A percentile compares a stretch with the other conserved stretches of the same genome.
Conservation (phyloP, 2,888 invertebrate genomes). For the Lepidocyrtoides sp. region DNA sequence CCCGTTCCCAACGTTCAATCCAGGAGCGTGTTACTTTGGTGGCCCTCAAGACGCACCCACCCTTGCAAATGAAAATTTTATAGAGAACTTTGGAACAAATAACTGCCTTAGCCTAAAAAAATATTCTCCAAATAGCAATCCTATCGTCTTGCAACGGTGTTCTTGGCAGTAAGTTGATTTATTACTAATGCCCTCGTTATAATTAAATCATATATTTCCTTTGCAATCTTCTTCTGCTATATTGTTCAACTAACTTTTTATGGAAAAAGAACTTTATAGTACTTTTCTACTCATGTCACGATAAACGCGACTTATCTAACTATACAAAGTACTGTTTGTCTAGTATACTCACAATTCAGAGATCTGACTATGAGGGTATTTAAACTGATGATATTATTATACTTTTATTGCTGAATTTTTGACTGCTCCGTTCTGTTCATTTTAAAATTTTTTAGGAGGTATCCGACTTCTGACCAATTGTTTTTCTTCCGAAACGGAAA, state of each 20-base stretch:
- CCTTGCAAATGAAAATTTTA: conserved; percentile 74
- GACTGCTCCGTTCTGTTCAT: neutral
- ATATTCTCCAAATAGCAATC: conserved; percentile 65
- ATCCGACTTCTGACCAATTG: conserved; percentile 78
- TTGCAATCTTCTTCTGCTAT: neutral
- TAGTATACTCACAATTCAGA: too few relatives aligned
- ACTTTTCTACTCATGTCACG: too few relatives aligned
- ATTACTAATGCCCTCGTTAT: conserved; percentile 69
- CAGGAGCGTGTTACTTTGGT: conserved; percentile 74
- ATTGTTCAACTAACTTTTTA: neutral
- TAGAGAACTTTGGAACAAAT: conserved; percentile 75
- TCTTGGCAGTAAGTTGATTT: conserved; percentile 79
- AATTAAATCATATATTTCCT: conserved; percentile 75
- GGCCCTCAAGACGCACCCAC: conserved; percentile 74
- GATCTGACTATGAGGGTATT: neutral
- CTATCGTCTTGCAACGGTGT: conserved; percentile 74
- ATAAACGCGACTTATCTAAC: too few relatives aligned
- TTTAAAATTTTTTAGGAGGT: conserved; percentile 58
- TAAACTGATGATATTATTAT: too few relatives aligned
- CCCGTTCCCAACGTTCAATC: conserved; percentile 65
- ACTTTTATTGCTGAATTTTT: neutral
- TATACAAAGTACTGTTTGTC: too few relatives aligned
- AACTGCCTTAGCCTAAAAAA: conserved; percentile 76
- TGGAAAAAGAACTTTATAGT: conserved; percentile 21
- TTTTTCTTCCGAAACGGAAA: conserved; percentile 79